A percentile compares a stretch with the other conserved stretches of the same genome.
Conservation (phyloP, 2,113 vertebrate species). For the Alligator mississippiensis region DNA sequence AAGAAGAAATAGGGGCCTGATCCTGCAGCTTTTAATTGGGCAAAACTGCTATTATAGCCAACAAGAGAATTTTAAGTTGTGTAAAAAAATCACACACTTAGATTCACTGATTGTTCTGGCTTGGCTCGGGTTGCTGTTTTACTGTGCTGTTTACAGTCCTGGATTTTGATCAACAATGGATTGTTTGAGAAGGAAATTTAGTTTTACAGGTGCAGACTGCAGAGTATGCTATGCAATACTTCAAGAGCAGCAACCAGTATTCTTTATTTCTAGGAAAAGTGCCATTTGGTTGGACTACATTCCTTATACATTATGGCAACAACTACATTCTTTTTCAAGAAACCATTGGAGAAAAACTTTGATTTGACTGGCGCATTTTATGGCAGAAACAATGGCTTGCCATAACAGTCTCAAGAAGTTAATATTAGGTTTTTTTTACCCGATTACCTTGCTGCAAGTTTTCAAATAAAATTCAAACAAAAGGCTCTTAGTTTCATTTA, state of each 20-base stretch:
- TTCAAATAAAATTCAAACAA: slow-evolving; percentile 49
- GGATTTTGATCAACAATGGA: slow-evolving; percentile 30
- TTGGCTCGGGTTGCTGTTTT: slow-evolving; percentile 17
- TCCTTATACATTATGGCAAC: slow-evolving; percentile 6
- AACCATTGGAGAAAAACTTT: slow-evolving; percentile 10
- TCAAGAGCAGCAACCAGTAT: slow-evolving; percentile 29
- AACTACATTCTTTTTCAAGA: background rate
- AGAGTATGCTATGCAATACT: slow-evolving; percentile 14
- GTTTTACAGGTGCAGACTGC: background rate
- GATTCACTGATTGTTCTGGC: background rate
- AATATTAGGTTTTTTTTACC: background rate
- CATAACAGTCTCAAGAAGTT: background rate
- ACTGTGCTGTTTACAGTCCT: background rate
- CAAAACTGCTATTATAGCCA: slow-evolving; percentile 26
- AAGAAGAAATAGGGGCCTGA: slow-evolving; percentile 18
- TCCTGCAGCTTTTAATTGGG: background rate
- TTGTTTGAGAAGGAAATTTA: background rate
- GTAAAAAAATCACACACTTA: slow-evolving; percentile 32
- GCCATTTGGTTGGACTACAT: slow-evolving; percentile 37
- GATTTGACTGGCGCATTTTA: background rate
- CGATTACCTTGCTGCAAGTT: background rate
- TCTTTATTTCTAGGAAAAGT: slow-evolving; percentile 33
- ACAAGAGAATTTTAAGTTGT: slow-evolving; percentile 25
- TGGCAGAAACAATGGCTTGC: background rate
- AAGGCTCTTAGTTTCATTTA: slow-evolving; percentile 26